Evolutionary conservation across 1,140 invertebrate species (phyloP), one percentile per base, ranked within the genome.

Genomic region (Anastrepha obliqua): DNA sequence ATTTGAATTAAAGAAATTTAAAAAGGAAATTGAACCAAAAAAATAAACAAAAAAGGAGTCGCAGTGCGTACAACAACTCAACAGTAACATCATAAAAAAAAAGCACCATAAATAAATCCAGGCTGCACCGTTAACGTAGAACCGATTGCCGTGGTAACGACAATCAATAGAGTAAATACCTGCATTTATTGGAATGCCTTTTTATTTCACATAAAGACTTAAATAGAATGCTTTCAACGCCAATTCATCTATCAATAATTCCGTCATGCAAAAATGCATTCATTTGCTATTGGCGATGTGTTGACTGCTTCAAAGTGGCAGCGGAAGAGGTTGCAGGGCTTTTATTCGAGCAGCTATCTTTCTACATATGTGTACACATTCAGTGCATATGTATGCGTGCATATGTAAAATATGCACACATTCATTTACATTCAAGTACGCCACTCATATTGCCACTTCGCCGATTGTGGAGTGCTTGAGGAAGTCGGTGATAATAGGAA

Each of bases 371-470:
- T 62, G 60, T 13, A 62, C 60, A 3, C 60, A 62, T 13, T 62
- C 60, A n/a, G 29, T 15, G 17, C 60, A 62, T n/a, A 62, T 17
- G 15, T n/a, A 62, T 62, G 17, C 60, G 5, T 62, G 17, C 6
- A 62, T 62, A 17, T 13, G 5, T 62, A 13, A 7, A 11, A 62
- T 5, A 62, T 74, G 67, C 15, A 74, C 11, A 67, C 11, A 11
- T 67, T 74, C 67, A 74, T 81, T 81, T 81, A 47, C 8, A 81
- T 81, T 55, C 74, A 20, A 81, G 51, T 81, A 47, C 47, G 44
- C 55, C 74, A 81, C 74, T 81, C 74, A 9, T 81, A 11, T 81
- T 51, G 47, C 74, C 74, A 81, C 47, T 81, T 81, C 47, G 42
- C 15, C 20, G 47, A 6, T 55, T 81, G 7, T 13, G 55, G 74